Evolutionary conservation across 1,140 invertebrate genomes (phyloP), one percentile per base, ranked within the genome.

Genomic region (Gonatopus flavifemur): DNA sequence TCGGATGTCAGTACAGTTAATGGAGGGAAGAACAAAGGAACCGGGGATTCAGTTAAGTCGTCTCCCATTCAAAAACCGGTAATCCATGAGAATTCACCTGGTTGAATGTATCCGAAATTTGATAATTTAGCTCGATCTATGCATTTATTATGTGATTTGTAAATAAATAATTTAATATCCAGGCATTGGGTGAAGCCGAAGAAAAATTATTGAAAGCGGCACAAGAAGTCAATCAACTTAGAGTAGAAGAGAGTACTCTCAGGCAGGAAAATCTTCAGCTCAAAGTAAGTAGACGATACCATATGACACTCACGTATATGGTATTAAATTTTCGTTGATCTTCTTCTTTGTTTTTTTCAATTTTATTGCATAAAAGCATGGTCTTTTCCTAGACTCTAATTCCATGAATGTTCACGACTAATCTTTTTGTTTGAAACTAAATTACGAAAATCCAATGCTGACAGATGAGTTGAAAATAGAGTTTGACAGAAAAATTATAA

Each of bases 221-320:
- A 47, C 82, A 83, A 57, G 89, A 92, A 78, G 83, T 91, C 28
- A 86, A 83, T 72, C 81, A 82, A 74, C 79, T 93, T 58, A 83
- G 86, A 69, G 88, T 89, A 71, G 84, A 88, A 60, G 86, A 89
- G 66, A 87, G 82, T 70, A 82, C 82, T 74, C 79, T 93, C 67
- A 83, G 86, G 77, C 86, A 89, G 75, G 90, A 93, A 77, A 91
- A 89, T 81, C 72, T 91, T 54, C 81, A 84, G 70, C 81, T 93
- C 64, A 92, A 89, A 83, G 88, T 89, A 80, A 76, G 62, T 55
- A 32, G 31, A 36, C 2, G 2, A 19, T 6, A 31, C 15, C 28
- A 19, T 32, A 31, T 41, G 10, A 15, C n/a, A 1, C n/a, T 30
- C 20, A 28, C 0, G 13, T 33, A 32, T 16, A 33, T 51, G 15